Evolutionary conservation across 2,888 invertebrate species (phyloP).

Genomic region (Lycia hirtaria): DNA sequence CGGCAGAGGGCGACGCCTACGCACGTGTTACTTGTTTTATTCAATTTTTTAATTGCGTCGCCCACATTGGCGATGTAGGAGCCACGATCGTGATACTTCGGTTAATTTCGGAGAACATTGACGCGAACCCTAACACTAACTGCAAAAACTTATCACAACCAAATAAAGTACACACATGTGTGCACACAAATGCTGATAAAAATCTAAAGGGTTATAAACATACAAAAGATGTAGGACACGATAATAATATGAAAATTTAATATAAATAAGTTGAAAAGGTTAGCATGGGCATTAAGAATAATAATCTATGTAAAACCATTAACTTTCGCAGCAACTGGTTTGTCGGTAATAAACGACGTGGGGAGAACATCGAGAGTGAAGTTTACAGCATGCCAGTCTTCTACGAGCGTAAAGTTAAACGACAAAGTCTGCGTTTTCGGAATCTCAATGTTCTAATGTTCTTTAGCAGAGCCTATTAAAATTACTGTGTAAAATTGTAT

Average conservation of each 20-base stretch:
- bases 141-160: slow-evolving; percentile 33
- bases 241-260: slow-evolving; percentile 47
- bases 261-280: slow-evolving; percentile 44
- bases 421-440: slow-evolving; percentile 45
- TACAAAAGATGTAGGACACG: slow-evolving; percentile 49
- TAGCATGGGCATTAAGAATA: slow-evolving; percentile 45
- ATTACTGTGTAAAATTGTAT: slow-evolving; percentile 63
- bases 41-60: slow-evolving; percentile 76
- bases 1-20: slow-evolving; percentile 59
- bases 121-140: slow-evolving; percentile 35
- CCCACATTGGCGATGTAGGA: slow-evolving; percentile 55
- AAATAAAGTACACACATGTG: slow-evolving; percentile 19
- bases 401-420: slow-evolving; percentile 39
- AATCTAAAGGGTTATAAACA: slow-evolving; percentile 41
- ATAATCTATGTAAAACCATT: slow-evolving; percentile 43
- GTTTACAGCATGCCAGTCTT: slow-evolving; percentile 47
- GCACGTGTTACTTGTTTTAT: slow-evolving; percentile 62
- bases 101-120: slow-evolving; percentile 41
- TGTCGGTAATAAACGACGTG: slow-evolving; percentile 45
- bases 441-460: slow-evolving; percentile 48
- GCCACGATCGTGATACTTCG: slow-evolving; percentile 35
- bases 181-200: slow-evolving; percentile 18
- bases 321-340: slow-evolving; percentile 44
- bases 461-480: slow-evolving; percentile 61
- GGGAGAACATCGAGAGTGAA: slow-evolving; percentile 44